A percentile compares a stretch with the other conserved stretches of the same genome.
Evolutionary conservation across 2,113 vertebrate species (phyloP).

Genomic region (Microtus montanus): DNA sequence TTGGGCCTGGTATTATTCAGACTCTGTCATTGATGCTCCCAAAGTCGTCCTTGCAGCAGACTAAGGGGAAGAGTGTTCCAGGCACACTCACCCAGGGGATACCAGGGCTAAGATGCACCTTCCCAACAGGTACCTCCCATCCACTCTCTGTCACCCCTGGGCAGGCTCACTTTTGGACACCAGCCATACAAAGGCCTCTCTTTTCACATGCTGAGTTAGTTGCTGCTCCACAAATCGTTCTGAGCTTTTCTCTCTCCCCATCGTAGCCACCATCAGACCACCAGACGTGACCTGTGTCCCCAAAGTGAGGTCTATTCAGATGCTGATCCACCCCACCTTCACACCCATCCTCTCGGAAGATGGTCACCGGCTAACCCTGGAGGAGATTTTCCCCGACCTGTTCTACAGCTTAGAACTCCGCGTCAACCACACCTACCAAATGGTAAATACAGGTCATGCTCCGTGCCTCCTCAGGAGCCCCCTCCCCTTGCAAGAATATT

Average conservation of each 20-base stretch:
- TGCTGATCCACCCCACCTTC: slow-evolving; percentile 73
- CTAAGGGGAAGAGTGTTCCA: too few relatives aligned
- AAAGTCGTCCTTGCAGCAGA: neutral
- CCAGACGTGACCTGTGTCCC: slow-evolving; percentile 81
- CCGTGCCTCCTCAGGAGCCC: neutral
- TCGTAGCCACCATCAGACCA: slow-evolving; percentile 81
- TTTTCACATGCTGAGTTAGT: neutral
- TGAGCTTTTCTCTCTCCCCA: neutral
- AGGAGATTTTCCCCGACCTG: slow-evolving; percentile 80
- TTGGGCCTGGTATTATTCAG: neutral
- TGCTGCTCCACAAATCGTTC: neutral
- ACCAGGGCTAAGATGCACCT: neutral
- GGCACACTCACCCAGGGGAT: neutral
- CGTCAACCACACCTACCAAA: slow-evolving; percentile 72
- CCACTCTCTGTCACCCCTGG: neutral
- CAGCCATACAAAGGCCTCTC: neutral
- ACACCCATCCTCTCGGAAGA: slow-evolving; percentile 59
- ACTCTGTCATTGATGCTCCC: neutral
- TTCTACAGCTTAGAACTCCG: slow-evolving; percentile 66
- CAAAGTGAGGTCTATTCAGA: slow-evolving; percentile 77
- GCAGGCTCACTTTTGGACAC: neutral
- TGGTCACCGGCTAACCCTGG: slow-evolving; percentile 67
- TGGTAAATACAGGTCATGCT: slow-evolving; percentile 71
- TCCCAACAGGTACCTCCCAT: neutral
- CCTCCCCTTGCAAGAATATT: neutral